These are phyloP conservation scores for Acanthosepion esculentum DNA, from an alignment of 2,888 invertebrate genomes.

Conservation along the genomic window DNA sequence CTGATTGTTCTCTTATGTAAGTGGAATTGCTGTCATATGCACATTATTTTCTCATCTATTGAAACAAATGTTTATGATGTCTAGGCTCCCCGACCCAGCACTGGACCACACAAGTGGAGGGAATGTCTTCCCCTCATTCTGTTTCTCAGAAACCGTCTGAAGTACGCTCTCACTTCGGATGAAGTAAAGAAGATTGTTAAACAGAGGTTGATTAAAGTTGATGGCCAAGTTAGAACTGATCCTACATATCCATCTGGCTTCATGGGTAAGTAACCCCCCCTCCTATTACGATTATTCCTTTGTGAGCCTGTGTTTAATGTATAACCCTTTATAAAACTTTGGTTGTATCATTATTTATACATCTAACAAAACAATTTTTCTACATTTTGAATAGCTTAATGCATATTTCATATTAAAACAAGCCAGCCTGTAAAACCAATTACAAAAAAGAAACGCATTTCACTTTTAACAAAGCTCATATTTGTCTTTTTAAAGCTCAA, in stretches of 20 bases:
- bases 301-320: too few species aligned
- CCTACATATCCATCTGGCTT: slow-evolving; percentile 98
- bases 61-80: background rate
- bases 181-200: slow-evolving; percentile 98
- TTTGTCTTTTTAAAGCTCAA: too few species aligned
- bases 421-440: too few species aligned
- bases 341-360: too few species aligned
- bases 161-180: slow-evolving; percentile 96
- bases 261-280: slow-evolving; percentile 86
- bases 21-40: background rate
- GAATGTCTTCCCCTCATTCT: slow-evolving; percentile 97
- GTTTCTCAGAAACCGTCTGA: slow-evolving; percentile 96
- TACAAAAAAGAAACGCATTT: too few species aligned
- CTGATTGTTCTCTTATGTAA: too few species aligned
- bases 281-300: too few species aligned
- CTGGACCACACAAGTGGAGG: slow-evolving; percentile 97
- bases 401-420: too few species aligned
- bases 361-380: too few species aligned
- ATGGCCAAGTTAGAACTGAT: slow-evolving; percentile 98
- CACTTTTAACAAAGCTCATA: too few species aligned
- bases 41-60: background rate
- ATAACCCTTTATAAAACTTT: too few species aligned
- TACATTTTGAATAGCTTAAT: too few species aligned
- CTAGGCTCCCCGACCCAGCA: slow-evolving; percentile 93
- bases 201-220: slow-evolving; percentile 98